Evolutionary conservation across 2,113 vertebrate species (phyloP).

Genomic region (Microtus ochrogaster): DNA sequence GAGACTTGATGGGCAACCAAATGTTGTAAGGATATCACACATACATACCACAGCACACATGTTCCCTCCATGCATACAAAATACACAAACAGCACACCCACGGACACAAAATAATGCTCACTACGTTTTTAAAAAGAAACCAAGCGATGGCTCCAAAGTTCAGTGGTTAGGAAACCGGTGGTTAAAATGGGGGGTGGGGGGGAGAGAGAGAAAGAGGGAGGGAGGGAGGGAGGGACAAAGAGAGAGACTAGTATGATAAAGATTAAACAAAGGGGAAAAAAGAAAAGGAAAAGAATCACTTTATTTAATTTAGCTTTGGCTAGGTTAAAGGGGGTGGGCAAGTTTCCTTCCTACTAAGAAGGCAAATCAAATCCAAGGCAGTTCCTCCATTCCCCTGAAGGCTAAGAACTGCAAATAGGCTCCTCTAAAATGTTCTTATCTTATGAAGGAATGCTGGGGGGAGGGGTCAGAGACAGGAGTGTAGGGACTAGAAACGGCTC

Average conservation of each 20-base stretch:
- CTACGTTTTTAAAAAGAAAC: background rate
- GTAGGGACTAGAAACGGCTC: background rate
- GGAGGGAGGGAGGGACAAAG: background rate
- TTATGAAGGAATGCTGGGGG: background rate
- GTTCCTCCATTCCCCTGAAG: background rate
- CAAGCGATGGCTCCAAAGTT: background rate
- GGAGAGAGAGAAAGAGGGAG: fast-evolving
- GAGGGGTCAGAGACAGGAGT: no score
- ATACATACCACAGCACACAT: background rate
- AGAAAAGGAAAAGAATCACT: background rate
- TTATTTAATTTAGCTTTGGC: background rate
- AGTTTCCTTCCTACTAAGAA: background rate
- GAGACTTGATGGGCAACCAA: background rate
- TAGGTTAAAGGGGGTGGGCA: slow-evolving; percentile 41
- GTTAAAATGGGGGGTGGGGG: background rate
- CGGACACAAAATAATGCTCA: background rate
- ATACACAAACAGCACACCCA: background rate
- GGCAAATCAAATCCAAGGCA: background rate
- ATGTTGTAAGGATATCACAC: background rate
- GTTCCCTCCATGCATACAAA: background rate
- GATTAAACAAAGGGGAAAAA: background rate
- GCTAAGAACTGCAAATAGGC: background rate
- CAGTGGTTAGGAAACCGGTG: background rate
- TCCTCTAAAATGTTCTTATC: slow-evolving; percentile 12
- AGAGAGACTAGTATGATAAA: background rate